These are phyloP conservation scores for Lobophora halterata DNA, from an alignment of 2,888 invertebrate genomes.

Conservation along the genomic window DNA sequence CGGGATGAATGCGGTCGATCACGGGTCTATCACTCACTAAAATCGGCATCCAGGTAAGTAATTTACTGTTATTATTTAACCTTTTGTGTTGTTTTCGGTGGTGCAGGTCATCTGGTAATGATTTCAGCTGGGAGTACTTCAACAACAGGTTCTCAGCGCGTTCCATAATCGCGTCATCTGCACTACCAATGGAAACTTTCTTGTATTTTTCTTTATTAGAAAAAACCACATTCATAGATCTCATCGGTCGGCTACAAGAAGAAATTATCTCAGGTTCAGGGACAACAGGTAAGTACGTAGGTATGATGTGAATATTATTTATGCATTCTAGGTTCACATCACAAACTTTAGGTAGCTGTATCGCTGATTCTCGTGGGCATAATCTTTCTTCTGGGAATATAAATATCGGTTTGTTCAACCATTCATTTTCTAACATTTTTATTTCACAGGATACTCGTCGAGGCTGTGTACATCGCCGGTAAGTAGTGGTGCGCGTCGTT, in stretches of 20 bases:
- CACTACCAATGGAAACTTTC: background rate
- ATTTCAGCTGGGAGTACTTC: constrained; percentile 2
- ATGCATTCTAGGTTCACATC: background rate
- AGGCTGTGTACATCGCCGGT: no score
- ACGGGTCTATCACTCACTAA: background rate
- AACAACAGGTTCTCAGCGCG: constrained; percentile 4
- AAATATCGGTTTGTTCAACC: constrained; percentile 17
- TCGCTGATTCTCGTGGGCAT: constrained; percentile 1
- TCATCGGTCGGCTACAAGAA: constrained; percentile 10
- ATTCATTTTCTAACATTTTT: constrained; percentile 2
- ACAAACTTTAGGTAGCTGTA: background rate
- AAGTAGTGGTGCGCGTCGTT: no score
- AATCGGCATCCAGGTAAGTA: constrained; percentile 4
- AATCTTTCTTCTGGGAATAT: background rate
- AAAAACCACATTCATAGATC: constrained; percentile 9
- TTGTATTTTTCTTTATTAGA: constrained; percentile 15
- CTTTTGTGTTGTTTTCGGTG: background rate
- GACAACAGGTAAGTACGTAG: constrained; percentile 1
- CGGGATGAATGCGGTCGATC: constrained; percentile 2
- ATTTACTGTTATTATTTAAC: constrained; percentile 3
- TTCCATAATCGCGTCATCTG: background rate
- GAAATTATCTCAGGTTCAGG: constrained; percentile 9
- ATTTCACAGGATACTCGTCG: constrained; percentile 1
- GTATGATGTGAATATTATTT: background rate
- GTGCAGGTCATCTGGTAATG: constrained; percentile 5